These are phyloP conservation scores for Lytechinus pictus DNA, from an alignment of 35 echinoderm and acorn worm genomes.

Conservation along the genomic window DNA sequence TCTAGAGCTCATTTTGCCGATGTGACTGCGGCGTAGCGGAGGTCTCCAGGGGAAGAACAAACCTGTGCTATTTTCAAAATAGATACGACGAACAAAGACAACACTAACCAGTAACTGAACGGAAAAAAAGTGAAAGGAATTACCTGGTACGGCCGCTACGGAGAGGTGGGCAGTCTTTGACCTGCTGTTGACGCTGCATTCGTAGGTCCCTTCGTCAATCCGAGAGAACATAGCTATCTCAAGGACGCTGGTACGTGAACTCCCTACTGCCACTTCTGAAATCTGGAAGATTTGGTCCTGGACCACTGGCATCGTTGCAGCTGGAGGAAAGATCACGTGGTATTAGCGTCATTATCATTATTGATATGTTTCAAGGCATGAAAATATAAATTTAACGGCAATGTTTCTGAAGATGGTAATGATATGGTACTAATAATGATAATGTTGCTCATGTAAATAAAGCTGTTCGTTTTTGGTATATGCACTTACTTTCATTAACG, in stretches of 20 bases:
- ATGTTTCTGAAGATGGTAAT: too few species aligned
- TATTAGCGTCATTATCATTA: neutral
- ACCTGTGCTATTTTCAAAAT: too few species aligned
- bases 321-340: neutral
- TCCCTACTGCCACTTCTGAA: neutral
- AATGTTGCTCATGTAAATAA: too few species aligned
- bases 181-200: neutral
- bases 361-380: too few species aligned
- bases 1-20: too few species aligned
- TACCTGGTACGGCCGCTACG: neutral
- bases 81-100: too few species aligned
- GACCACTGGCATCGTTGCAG: neutral
- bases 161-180: neutral
- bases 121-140: neutral
- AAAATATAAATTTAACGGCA: too few species aligned
- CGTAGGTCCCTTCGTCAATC: constrained; percentile 1
- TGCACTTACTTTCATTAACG: neutral
- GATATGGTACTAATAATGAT: too few species aligned
- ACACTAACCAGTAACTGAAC: too few species aligned
- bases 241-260: neutral
- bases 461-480: too few species aligned
- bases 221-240: constrained; percentile 14
- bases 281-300: neutral
- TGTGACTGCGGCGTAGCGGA: too few species aligned
- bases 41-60: too few species aligned